Evolutionary conservation across 2,113 vertebrate species (phyloP), one percentile per base, ranked within the genome.

Genomic region (Stegastes partitus): DNA sequence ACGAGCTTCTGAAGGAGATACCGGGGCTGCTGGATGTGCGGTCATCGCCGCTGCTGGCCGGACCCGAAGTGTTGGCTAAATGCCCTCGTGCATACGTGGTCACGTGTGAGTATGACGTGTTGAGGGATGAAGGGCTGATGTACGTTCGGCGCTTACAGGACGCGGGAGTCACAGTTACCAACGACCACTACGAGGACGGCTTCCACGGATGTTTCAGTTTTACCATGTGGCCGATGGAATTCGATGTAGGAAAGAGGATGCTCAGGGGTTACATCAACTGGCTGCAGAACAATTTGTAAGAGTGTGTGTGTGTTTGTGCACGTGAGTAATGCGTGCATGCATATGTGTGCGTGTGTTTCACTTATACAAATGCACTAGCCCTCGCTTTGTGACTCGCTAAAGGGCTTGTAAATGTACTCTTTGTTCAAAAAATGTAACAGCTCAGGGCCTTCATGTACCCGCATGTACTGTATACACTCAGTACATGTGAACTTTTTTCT

Each of bases 121-220:
- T 99, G 79, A 93, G 97, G 66, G 98, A 99, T 0, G 98, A 99
- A 0, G 98, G 98, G 7, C 91, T 93, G 68, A 97, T 99, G 97
- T 99, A 99, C 2, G 95, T 90, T 0, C 92, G 87, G 58, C 96
- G 97, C 23, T 57, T 99, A 68, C 93, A 95, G 93, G 94, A 93
- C 0, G 96, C 94, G 0, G 97, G 97, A 0, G 96, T 99, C 71
- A 78, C 93, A 0, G 97, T 99, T 44, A 96, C 95, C 3, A 92
- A 87, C 0, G 96, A 96, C 12, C 95, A 99, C 91, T 96, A 95
- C 0, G 93, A 95, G 22, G 95, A 97, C 51, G 96, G 97, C 67
- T 99, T 99, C 82, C 98, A 99, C 0, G 98, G 97, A 18, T 97
- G 96, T 65, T 93, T 99, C 88, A 94, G 92, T 81, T 96, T 99